Evolutionary conservation across 2,113 vertebrate genomes (phyloP).

Genomic region (Oreochromis niloticus): DNA sequence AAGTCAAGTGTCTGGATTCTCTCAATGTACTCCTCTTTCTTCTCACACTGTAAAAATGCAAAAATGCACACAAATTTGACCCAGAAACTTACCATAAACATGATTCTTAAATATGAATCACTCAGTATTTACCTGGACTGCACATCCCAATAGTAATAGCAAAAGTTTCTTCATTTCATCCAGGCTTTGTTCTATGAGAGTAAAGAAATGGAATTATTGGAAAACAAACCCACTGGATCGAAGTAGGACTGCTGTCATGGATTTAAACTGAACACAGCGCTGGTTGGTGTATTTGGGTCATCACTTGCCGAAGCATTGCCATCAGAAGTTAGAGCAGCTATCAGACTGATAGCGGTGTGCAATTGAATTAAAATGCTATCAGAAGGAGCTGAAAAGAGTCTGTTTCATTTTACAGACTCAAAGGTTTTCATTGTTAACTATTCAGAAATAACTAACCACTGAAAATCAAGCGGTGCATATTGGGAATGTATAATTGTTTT

Average conservation of each 20-base stretch:
- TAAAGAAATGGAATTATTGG: not conserved
- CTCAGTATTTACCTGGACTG: constrained; percentile 81
- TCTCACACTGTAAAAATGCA: constrained; percentile 82
- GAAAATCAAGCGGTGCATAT: not conserved
- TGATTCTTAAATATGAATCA: not conserved
- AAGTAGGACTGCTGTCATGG: not conserved
- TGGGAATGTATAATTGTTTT: not conserved
- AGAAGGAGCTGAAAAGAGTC: not conserved
- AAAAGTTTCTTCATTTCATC: constrained; percentile 89
- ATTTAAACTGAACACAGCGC: not conserved
- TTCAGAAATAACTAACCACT: not conserved
- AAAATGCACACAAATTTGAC: not conserved
- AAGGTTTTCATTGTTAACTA: not conserved
- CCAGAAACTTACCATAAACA: too few relatives aligned
- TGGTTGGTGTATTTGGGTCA: constrained; percentile 47
- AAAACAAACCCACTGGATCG: not conserved
- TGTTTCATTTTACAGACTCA: not conserved
- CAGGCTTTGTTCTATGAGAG: constrained; percentile 81
- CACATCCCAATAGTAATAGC: constrained; percentile 87
- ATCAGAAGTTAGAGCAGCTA: constrained; percentile 2
- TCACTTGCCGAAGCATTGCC: not conserved
- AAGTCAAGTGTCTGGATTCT: constrained; percentile 89
- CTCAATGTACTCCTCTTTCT: constrained; percentile 91
- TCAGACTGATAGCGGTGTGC: constrained; percentile 15
- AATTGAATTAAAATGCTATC: constrained; percentile 2